Percentiles rank a stretch among this genome's conserved stretches.
Conservation (phyloP, 53 echinoderm and acorn worm species). For the Hippasteria phrygiana region DNA sequence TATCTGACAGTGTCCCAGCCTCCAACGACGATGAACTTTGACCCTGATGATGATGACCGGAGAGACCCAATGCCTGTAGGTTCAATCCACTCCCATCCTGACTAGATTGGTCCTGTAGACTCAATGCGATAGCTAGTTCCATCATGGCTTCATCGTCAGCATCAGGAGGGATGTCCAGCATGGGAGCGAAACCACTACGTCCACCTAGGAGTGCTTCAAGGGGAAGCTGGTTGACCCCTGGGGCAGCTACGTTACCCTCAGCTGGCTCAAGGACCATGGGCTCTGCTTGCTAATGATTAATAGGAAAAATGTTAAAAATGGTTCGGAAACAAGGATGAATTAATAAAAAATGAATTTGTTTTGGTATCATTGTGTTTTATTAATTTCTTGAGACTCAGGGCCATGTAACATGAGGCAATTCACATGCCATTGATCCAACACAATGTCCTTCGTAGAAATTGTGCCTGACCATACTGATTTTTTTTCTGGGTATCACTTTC, state of each 20-base stretch:
- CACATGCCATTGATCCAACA: no score
- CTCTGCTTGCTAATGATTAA: constrained; percentile 79
- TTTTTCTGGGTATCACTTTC: no score
- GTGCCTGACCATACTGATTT: no score
- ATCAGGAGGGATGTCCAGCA: constrained; percentile 98
- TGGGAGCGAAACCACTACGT: constrained; percentile 88
- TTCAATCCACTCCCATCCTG: constrained; percentile 74
- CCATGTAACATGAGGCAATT: no score
- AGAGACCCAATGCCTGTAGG: constrained; percentile 70
- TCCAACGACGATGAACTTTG: constrained; percentile 95
- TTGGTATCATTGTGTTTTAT: no score
- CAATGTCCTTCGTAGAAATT: no score
- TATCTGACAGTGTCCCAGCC: constrained; percentile 94
- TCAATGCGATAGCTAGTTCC: constrained; percentile 94
- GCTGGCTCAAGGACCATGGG: constrained; percentile 92
- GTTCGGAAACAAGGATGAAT: no score
- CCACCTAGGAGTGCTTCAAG: constrained; percentile 93
- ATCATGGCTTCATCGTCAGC: constrained; percentile 98
- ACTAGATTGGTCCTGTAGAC: constrained; percentile 84
- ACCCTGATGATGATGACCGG: constrained; percentile 74
- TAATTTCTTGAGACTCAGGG: no score
- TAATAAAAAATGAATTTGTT: no score
- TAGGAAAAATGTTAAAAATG: no score
- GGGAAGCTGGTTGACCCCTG: constrained; percentile 79
- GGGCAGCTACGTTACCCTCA: constrained; percentile 60